These are phyloP conservation scores for Pyrocoelia pectoralis DNA, from an alignment of 2,888 invertebrate genomes.

Conservation along the genomic window DNA sequence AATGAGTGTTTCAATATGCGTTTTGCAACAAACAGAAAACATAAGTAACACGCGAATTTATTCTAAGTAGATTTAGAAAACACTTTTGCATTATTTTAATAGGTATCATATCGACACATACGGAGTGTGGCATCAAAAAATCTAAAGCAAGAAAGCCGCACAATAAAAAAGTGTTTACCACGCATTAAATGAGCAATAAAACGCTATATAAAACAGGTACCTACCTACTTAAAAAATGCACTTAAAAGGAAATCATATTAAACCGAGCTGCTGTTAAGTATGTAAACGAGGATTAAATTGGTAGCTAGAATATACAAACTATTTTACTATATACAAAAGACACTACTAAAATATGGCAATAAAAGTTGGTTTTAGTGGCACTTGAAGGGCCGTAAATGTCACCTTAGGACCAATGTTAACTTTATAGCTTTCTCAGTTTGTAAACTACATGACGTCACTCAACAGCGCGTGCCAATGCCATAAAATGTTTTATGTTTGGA, in stretches of 20 bases:
- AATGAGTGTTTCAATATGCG: no score
- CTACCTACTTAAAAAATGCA: neutral
- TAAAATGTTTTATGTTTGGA: conserved; percentile 49
- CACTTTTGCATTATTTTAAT: no score
- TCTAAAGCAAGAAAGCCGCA: no score
- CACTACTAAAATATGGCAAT: conserved; percentile 58
- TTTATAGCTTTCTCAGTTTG: conserved; percentile 53
- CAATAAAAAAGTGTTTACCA: no score
- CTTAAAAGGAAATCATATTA: neutral
- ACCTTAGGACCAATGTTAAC: conserved; percentile 55
- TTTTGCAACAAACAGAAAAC: no score
- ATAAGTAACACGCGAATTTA: no score
- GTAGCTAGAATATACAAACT: conserved; percentile 30
- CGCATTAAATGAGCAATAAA: conserved; percentile 2
- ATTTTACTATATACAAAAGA: conserved; percentile 50
- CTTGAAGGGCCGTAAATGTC: conserved; percentile 69
- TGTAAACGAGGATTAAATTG: neutral
- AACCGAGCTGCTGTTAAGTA: neutral
- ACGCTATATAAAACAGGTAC: neutral
- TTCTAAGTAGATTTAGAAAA: no score
- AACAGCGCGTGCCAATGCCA: conserved; percentile 45
- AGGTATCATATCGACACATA: no score
- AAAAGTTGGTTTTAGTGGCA: conserved; percentile 66
- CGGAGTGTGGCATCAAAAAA: no score
- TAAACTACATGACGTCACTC: conserved; percentile 45